phyloP scores from a whole-genome alignment of 2,888 invertebrate species.

The Cepaea hortensis region DNA sequence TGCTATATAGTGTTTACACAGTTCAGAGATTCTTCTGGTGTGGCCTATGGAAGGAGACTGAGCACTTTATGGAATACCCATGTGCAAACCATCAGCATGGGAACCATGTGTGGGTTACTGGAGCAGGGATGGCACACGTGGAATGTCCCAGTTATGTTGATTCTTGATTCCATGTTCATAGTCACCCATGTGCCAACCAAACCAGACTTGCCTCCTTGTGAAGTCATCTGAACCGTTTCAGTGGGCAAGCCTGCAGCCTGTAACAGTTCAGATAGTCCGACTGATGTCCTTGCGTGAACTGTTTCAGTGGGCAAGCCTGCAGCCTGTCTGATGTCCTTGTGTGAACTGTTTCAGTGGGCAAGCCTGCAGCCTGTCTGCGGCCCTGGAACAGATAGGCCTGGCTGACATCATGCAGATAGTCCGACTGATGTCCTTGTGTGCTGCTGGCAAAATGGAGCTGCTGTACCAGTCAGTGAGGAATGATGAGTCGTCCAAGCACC shows the following conservation, averaged over 20 bases:
- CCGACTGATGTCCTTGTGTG: slow-evolving; percentile 81
- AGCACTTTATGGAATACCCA: no score
- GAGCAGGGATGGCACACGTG: no score
- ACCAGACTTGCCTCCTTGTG: no score
- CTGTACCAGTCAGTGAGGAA: slow-evolving; percentile 15
- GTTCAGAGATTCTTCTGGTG: no score
- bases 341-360: slow-evolving; percentile 72
- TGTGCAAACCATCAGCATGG: no score
- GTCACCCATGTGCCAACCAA: no score
- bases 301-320: not conserved
- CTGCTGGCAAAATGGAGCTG: slow-evolving; percentile 79
- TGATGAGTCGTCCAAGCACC: slow-evolving; percentile 52
- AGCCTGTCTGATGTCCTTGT: not conserved
- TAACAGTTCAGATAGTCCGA: slow-evolving; percentile 79
- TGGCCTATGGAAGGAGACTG: no score
- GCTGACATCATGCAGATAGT: slow-evolving; percentile 81
- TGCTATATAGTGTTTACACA: no score
- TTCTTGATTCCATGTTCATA: no score
- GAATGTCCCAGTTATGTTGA: no score
- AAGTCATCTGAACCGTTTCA: slow-evolving; percentile 54
- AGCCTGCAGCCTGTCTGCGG: slow-evolving; percentile 77
- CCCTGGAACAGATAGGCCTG: slow-evolving; percentile 78
- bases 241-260: slow-evolving; percentile 77
- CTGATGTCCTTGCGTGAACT: slow-evolving; percentile 78
- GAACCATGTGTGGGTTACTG: no score